These are phyloP conservation scores for Bombus consobrinus DNA, from an alignment of 1,140 invertebrate genomes.

Conservation along the genomic window DNA sequence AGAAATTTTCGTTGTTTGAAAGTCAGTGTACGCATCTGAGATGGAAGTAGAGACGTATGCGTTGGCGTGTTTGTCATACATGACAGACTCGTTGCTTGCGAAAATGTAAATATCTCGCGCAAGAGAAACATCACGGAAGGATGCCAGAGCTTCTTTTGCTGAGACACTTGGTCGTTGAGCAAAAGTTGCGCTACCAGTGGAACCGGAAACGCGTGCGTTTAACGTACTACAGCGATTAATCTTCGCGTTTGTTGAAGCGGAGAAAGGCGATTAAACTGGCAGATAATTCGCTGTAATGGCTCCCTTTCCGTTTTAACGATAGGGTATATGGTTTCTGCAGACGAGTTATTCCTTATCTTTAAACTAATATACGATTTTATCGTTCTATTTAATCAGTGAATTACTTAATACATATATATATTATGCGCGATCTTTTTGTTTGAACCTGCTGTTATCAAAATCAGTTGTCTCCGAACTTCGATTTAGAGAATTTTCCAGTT, in stretches of 20 bases:
- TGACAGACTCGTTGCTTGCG: constrained; percentile 26
- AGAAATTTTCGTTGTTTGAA: not conserved
- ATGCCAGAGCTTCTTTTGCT: constrained; percentile 33
- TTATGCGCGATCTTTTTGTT: not conserved
- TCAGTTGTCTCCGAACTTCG: no score
- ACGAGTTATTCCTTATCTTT: constrained; percentile 3
- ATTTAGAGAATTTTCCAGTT: no score
- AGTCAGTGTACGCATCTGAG: not conserved
- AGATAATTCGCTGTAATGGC: constrained; percentile 35
- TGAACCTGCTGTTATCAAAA: not conserved
- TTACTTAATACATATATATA: not conserved
- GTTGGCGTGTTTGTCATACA: not conserved
- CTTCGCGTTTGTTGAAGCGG: constrained; percentile 48
- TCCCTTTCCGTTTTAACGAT: constrained; percentile 24
- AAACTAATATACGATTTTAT: constrained; percentile 4
- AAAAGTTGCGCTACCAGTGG: constrained; percentile 24
- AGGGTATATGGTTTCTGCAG: not conserved
- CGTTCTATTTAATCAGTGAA: not conserved
- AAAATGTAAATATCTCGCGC: constrained; percentile 17
- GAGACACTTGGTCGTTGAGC: constrained; percentile 11
- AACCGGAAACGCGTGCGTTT: constrained; percentile 45
- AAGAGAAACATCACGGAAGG: not conserved
- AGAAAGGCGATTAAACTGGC: constrained; percentile 27
- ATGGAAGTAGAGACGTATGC: no score
- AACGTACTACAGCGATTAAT: constrained; percentile 41